A percentile compares a stretch with the other conserved stretches of the same genome.
These are phyloP conservation scores for Hyphantria cunea DNA, from an alignment of 1,140 invertebrate genomes.

Conservation along the genomic window DNA sequence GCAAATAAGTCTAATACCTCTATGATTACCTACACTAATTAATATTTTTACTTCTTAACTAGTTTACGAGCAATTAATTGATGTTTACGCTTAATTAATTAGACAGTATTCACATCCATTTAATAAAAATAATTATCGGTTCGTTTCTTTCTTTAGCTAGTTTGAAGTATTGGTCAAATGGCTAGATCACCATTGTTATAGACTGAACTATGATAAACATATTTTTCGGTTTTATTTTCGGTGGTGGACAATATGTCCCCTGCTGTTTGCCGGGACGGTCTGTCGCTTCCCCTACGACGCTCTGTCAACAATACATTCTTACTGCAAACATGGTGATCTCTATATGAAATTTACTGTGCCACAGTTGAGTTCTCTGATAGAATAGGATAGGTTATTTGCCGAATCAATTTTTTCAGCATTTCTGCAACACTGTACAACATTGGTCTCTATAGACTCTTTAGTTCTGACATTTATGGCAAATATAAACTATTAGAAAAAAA, in stretches of 20 bases:
- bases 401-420: no score
- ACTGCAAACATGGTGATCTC: constrained; percentile 56
- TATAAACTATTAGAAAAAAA: no score
- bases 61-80: no score
- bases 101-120: neutral
- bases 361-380: constrained; percentile 24
- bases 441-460: no score
- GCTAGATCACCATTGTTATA: constrained; percentile 2
- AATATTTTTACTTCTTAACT: no score
- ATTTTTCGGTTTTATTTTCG: constrained; percentile 31
- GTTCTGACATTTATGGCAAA: no score
- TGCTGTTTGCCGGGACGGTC: constrained; percentile 45
- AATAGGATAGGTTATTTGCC: constrained; percentile 5
- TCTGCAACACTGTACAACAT: no score
- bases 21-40: no score
- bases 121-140: no score
- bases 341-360: constrained; percentile 60
- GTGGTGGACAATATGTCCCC: constrained; percentile 42
- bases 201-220: constrained; percentile 14
- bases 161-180: neutral
- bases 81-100: no score
- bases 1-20: no score
- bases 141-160: no score
- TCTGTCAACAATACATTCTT: constrained; percentile 53
- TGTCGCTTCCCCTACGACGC: constrained; percentile 47